Conservation (phyloP, 2,888 invertebrate genomes). For the Sarcophaga variegata region DNA sequence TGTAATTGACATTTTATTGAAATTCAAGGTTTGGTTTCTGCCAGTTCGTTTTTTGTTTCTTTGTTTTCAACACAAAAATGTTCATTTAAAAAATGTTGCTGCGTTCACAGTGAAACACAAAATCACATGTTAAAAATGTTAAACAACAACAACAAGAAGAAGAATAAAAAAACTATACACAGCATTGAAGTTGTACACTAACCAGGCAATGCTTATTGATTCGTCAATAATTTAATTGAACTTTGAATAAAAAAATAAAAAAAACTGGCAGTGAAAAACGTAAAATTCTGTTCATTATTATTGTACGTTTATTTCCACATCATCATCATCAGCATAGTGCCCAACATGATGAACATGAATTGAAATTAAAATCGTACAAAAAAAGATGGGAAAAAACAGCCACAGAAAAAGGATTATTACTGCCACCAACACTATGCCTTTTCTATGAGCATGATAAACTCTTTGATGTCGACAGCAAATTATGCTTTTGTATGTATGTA, state of each 20-base stretch:
- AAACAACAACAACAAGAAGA: conserved; percentile 11
- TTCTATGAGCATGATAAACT: not conserved
- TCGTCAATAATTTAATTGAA: conserved; percentile 69
- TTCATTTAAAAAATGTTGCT: conserved; percentile 17
- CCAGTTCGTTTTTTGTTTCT: not conserved
- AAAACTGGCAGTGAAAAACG: conserved; percentile 41
- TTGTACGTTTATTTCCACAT: not conserved
- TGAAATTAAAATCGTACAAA: not conserved
- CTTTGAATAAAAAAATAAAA: conserved; percentile 19
- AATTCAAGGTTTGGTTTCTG: conserved; percentile 50
- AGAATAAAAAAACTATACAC: not conserved
- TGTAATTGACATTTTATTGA: conserved; percentile 67
- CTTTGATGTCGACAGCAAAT: not conserved
- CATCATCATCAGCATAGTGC: too few species aligned
- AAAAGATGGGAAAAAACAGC: not conserved
- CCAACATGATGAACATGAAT: conserved; percentile 3
- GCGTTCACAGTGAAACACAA: not conserved
- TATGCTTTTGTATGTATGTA: not conserved
- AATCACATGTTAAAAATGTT: not conserved
- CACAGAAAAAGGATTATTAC: conserved; percentile 38
- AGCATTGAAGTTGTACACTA: not conserved
- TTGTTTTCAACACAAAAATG: not conserved
- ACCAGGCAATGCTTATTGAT: conserved; percentile 62
- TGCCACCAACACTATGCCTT: not conserved
- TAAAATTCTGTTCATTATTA: conserved; percentile 17